Evolutionary conservation across 2,888 invertebrate species (phyloP).

Genomic region (Philopedon plagiatum): DNA sequence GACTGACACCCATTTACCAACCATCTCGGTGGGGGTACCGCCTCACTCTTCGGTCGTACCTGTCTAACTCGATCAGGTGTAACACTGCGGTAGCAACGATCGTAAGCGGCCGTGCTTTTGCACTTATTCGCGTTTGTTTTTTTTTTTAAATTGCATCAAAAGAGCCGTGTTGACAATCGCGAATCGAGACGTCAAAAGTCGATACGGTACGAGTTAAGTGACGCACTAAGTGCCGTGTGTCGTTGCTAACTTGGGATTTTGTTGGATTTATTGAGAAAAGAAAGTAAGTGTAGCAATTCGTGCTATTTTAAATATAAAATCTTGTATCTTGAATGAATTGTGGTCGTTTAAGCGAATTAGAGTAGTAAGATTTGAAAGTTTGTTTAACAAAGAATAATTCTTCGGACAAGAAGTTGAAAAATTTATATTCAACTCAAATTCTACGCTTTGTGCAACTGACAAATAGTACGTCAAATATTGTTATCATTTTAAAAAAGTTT

Average conservation of each 20-base stretch:
- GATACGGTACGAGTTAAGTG: conserved; percentile 19
- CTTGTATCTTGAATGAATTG: neutral
- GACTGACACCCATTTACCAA: conserved; percentile 34
- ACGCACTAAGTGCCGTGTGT: neutral
- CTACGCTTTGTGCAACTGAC: no score
- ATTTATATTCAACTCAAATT: no score
- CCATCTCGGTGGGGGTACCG: conserved; percentile 19
- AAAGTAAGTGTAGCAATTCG: conserved; percentile 10
- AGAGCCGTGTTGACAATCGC: conserved; percentile 24
- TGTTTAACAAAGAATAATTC: no score
- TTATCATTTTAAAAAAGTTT: no score
- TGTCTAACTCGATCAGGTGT: conserved; percentile 41
- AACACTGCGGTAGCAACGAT: conserved; percentile 40
- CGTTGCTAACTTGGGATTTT: conserved; percentile 21
- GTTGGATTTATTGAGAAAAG: conserved; percentile 15
- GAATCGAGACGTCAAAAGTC: conserved; percentile 23
- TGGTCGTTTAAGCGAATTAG: neutral
- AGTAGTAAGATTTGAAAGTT: neutral
- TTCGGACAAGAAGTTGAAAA: no score
- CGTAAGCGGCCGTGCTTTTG: conserved; percentile 30
- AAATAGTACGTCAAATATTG: no score
- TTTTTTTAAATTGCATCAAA: neutral
- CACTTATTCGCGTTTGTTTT: conserved; percentile 23
- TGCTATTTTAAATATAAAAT: no score
- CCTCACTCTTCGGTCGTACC: conserved; percentile 34